A percentile compares a stretch with the other conserved stretches of the same genome.
Evolutionary conservation across 2,888 invertebrate genomes (phyloP).

Genomic region (Tiliacea citrago): DNA sequence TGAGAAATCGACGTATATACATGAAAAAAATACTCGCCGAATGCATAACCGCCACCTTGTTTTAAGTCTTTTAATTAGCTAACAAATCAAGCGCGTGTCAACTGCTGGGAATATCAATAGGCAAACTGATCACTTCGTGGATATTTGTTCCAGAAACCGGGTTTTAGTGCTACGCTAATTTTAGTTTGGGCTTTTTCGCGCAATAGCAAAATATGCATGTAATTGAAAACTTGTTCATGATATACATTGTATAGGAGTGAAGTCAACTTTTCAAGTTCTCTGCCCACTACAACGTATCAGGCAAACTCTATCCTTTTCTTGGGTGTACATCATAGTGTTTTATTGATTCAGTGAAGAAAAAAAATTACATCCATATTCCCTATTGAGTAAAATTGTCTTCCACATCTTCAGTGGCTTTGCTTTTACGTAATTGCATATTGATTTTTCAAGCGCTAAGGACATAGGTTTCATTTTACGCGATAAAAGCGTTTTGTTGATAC

Average conservation of each 20-base stretch:
- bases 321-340: not conserved
- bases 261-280: not conserved
- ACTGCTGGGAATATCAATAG: not conserved
- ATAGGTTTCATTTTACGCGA: slow-evolving; percentile 77
- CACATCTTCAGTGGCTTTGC: slow-evolving; percentile 78
- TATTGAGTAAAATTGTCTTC: slow-evolving; percentile 64
- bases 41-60: not conserved
- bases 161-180: not conserved
- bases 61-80: not conserved
- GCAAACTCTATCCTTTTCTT: not conserved
- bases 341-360: not conserved
- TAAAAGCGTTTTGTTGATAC: slow-evolving; percentile 76
- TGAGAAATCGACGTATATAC: not conserved
- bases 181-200: not conserved
- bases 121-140: not conserved
- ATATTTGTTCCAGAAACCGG: not conserved
- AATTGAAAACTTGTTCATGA: not conserved
- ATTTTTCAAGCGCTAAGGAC: slow-evolving; percentile 75
- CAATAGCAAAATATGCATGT: not conserved
- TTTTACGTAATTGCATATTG: slow-evolving; percentile 77
- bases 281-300: not conserved
- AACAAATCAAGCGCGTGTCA: not conserved
- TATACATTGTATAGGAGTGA: too few species aligned
- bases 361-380: not conserved
- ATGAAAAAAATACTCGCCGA: not conserved